phyloP scores from a whole-genome alignment of 2,113 vertebrate genomes.

The Zootoca vivipara region DNA sequence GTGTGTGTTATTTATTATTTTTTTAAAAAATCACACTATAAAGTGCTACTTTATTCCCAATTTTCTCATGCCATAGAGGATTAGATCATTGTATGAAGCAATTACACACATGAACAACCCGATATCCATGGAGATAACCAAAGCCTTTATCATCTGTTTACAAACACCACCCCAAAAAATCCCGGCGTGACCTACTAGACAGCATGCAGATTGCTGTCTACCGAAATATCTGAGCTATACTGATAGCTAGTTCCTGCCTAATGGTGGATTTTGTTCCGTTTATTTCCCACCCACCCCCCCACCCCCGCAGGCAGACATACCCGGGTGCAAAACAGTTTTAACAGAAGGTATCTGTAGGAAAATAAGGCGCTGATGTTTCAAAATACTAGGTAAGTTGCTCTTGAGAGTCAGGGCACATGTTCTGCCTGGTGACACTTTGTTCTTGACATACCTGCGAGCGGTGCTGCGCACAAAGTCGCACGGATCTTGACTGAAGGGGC shows the following conservation, averaged over 20 bases:
- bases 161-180: slow-evolving; percentile 69
- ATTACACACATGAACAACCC: slow-evolving; percentile 78
- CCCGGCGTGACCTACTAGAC: slow-evolving; percentile 37
- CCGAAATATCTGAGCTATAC: slow-evolving; percentile 34
- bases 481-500: background rate
- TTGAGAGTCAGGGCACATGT: background rate
- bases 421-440: background rate
- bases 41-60: slow-evolving; percentile 18
- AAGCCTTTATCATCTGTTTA: slow-evolving; percentile 75
- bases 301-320: background rate
- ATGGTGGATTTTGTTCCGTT: background rate
- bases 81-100: slow-evolving; percentile 77
- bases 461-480: background rate
- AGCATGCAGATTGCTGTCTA: slow-evolving; percentile 61
- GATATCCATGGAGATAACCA: slow-evolving; percentile 74
- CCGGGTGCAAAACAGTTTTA: background rate
- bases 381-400: background rate
- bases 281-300: no score
- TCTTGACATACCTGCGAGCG: background rate
- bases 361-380: background rate
- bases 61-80: slow-evolving; percentile 45
- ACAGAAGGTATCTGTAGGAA: background rate
- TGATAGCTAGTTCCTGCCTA: background rate
- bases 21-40: slow-evolving; percentile 26
- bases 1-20: slow-evolving; percentile 18